A percentile compares a stretch with the other conserved stretches of the same genome.
Evolutionary conservation across 2,113 vertebrate genomes (phyloP).

Genomic region (Xiphophorus hellerii): DNA sequence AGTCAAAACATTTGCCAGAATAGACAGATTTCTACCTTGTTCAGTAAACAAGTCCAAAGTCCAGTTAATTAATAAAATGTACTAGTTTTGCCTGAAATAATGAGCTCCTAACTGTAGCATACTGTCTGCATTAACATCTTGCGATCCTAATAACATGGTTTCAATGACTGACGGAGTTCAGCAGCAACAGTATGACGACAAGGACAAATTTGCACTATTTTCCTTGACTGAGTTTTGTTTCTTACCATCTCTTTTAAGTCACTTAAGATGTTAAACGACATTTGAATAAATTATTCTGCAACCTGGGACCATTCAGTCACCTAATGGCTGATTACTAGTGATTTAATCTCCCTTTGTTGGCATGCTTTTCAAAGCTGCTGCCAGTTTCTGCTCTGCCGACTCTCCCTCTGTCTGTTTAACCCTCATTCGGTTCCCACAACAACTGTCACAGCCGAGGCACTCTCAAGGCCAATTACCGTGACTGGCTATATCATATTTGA

Average conservation of each 20-base stretch:
- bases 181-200: not conserved
- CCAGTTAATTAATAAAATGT: too few species aligned
- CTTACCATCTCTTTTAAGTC: not conserved
- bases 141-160: too few species aligned
- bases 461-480: not conserved
- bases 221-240: not conserved
- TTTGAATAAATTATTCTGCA: not conserved
- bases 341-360: not conserved
- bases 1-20: too few species aligned
- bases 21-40: too few species aligned
- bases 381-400: constrained; percentile 1
- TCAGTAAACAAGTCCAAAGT: too few species aligned
- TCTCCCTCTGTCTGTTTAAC: not conserved
- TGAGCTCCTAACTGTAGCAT: too few species aligned
- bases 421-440: constrained; percentile 5
- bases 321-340: not conserved
- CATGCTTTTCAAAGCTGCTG: not conserved
- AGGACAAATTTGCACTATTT: not conserved
- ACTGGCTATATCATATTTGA: too few species aligned
- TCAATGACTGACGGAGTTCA: too few species aligned
- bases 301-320: not conserved
- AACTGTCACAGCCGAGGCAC: not conserved
- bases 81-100: too few species aligned
- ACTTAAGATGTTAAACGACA: not conserved
- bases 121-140: too few species aligned